Evolutionary conservation across 2,888 invertebrate genomes (phyloP), one percentile per base, ranked within the genome.

Genomic region (Nomada lathburiana): DNA sequence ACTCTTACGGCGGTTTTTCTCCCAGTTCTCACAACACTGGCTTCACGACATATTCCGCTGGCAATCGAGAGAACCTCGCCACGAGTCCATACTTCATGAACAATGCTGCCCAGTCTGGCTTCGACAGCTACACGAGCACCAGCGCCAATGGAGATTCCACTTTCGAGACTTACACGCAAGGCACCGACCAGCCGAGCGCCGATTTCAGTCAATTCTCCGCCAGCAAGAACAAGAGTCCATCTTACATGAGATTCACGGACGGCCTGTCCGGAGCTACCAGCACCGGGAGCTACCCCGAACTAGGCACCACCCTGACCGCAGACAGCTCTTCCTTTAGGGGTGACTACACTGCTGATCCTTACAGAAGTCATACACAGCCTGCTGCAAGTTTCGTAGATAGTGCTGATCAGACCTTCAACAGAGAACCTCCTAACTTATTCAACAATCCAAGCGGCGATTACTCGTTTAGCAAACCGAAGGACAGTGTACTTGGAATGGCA

Each of bases 51-150:
- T 76, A 80, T n/a, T 52, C 80, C 11, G 71, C 64, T 16, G 71
- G 57, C 76, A 86, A 29, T 16, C 80, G 69, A 26, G 88, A 79
- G 47, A 86, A 57, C 67, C 68, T 75, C n/a, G 80, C 44, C 16
- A 73, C 86, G 18, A 83, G 84, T 23, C 77, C 90, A 9, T 89
- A 91, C 70, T 78, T 86, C 42, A 64, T 82, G 11, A 86, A 83
- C 13, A 83, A 75, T 29, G 85, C 80, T 5, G 50, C 73, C 7
- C 84, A 89, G 53, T 82, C 86, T 7, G 70, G 44, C 55, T 86
- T 86, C 84, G 89, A 81, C 44, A 86, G 75, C 70, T 89, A 78
- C 57, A 73, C 76, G 63, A 84, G 64, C 71, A 82, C 69, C 68
- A 86, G 69, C 52, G 85, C 52, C 65, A 89, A 84, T 63, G 84